Evolutionary conservation across 2,888 invertebrate genomes (phyloP).

Genomic region (Oligia fasciuncula): DNA sequence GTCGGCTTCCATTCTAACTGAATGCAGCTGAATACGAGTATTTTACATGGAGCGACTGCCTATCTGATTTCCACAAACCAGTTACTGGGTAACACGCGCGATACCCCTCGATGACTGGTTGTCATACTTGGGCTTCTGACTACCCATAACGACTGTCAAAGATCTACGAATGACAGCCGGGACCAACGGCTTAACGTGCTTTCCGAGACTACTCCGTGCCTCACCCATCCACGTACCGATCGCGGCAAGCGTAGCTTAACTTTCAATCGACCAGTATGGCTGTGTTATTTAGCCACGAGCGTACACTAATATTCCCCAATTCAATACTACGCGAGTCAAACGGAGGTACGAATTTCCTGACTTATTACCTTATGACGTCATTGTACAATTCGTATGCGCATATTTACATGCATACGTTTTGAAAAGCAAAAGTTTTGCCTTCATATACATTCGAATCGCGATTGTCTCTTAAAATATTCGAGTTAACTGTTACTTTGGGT

Average conservation of each 20-base stretch:
- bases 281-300: not conserved
- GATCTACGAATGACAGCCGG: not conserved
- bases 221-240: not conserved
- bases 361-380: conserved; percentile 42
- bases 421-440: conserved; percentile 59
- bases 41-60: not conserved
- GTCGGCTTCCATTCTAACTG: not conserved
- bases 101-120: not conserved
- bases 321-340: conserved; percentile 12
- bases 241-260: not conserved
- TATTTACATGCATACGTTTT: conserved; percentile 49
- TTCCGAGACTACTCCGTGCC: not conserved
- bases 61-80: not conserved
- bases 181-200: not conserved
- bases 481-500: conserved; percentile 51
- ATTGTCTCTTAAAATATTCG: conserved; percentile 58
- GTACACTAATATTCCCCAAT: conserved; percentile 13
- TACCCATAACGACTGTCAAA: not conserved
- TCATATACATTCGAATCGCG: conserved; percentile 43
- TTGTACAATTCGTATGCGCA: conserved; percentile 58
- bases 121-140: not conserved
- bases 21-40: not conserved
- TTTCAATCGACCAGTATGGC: not conserved
- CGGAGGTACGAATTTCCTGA: conserved; percentile 23
- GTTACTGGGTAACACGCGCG: not conserved